Base-by-base conservation (phyloP, 2,888 invertebrate species). In the Tenthredo mesomela region DNA sequence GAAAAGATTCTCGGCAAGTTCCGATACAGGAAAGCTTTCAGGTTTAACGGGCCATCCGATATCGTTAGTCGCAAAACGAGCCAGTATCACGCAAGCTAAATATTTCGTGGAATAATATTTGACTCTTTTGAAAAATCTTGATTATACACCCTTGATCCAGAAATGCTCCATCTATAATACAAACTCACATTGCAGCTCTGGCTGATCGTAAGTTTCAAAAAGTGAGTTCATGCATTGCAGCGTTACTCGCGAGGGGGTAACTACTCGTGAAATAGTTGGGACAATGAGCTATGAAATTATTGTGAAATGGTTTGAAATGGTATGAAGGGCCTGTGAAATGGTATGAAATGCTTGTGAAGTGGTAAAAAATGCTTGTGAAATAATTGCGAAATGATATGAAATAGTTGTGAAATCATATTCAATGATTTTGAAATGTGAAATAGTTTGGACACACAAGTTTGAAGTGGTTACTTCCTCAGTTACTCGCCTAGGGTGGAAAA, bases 1-100 rank as follows among this genome's bases (percentile, higher is more conserved):
- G 82, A 43, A 67, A 67, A 82, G 82, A 82, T 82, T 67, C 43
- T 67, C 29, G 67, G 67, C 43, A 67, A 82, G 82, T 67, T 67
- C 65, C 29, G 29, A 67, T 67, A 67, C 82, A 47, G 67, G 82
- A 67, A 65, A 82, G 82, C 82, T 82, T 82, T 82, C 82, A 82
- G 67, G 82, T 67, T 82, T 82, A 82, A 82, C 82, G 82, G 82
- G 43, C 67, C 47, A 67, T 82, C 67, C 47, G 82, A 82, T 82
- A 82, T 82, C 67, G 65, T 82, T 82, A 82, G 67, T 61, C 37
- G 37, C 37, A 10, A 40, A 58, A 78, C 33, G 37, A 67, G 43
- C 18, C 65, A 67, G 67, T 61, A 40, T 82, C 67, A 67, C 82
- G 82, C 67, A 67, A 82, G 43, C 67, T 2, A 6, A 25, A 40